These are phyloP conservation scores for Ichneumon xanthorius DNA, from an alignment of 2,888 invertebrate genomes.

Conservation along the genomic window DNA sequence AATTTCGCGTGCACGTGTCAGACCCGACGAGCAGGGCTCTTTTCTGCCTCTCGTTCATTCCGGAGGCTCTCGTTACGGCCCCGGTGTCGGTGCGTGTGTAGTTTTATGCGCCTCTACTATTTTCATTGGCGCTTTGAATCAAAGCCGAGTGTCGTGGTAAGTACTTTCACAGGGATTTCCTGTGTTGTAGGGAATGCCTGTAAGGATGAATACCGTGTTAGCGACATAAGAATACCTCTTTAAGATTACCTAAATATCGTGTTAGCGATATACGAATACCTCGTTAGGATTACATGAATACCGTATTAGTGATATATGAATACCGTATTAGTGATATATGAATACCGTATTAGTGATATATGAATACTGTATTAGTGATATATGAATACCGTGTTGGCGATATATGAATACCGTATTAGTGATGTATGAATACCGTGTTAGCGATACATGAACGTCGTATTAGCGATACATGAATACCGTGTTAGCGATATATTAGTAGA, in stretches of 20 bases:
- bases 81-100: background rate
- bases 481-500: background rate
- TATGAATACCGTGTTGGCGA: no score
- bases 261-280: no score
- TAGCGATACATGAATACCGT: no score
- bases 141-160: background rate
- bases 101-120: background rate
- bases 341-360: background rate
- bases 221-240: background rate
- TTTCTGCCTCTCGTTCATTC: conserved; percentile 20
- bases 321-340: background rate
- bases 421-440: no score
- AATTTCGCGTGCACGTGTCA: conserved; percentile 71
- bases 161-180: background rate
- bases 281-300: no score
- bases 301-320: no score
- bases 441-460: no score
- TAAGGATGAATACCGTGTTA: background rate
- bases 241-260: no score
- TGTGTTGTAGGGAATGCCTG: background rate
- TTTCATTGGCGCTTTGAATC: conserved; percentile 2
- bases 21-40: conserved; percentile 45
- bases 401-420: no score
- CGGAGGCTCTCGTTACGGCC: conserved; percentile 25
- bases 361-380: no score